These are phyloP conservation scores for Drosophila bocki DNA, from an alignment of 1,140 invertebrate species.

Conservation along the genomic window DNA sequence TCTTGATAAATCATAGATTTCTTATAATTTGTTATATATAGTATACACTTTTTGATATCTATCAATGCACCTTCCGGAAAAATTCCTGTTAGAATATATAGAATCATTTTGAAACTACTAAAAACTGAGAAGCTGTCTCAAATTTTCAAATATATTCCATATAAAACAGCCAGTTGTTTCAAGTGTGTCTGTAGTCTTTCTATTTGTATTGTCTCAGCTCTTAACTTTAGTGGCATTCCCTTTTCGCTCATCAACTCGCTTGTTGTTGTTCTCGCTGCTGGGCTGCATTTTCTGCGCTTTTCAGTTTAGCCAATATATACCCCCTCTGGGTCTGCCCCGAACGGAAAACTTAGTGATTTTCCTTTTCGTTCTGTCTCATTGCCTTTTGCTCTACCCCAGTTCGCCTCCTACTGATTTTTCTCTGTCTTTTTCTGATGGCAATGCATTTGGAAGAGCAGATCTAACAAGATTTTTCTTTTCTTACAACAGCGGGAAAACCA, in stretches of 20 bases:
- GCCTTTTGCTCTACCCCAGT: conserved; percentile 21
- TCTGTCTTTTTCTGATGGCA: conserved; percentile 35
- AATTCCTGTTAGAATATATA: no score
- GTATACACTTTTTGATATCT: no score
- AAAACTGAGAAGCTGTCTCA: neutral
- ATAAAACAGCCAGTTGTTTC: neutral
- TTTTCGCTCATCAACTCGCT: conserved; percentile 61
- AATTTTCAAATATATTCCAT: neutral
- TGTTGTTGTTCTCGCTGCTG: conserved; percentile 28
- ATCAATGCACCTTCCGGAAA: no score
- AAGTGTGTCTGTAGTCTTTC: conserved; percentile 1
- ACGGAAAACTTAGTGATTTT: conserved; percentile 12
- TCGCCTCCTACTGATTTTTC: conserved; percentile 11
- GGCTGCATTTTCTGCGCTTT: conserved; percentile 61
- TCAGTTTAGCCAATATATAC: conserved; percentile 39
- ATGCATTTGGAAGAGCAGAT: conserved; percentile 66
- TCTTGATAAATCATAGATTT: no score
- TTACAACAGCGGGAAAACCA: conserved; percentile 42
- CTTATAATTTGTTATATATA: no score
- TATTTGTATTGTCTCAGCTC: conserved; percentile 12
- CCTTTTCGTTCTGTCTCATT: conserved; percentile 50
- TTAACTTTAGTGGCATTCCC: conserved; percentile 43
- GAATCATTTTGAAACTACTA: no score
- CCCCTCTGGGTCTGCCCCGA: neutral
- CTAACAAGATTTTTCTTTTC: conserved; percentile 67